Percentiles rank a stretch among this genome's conserved stretches.
Evolutionary conservation across 2,113 vertebrate genomes (phyloP).

Genomic region (Spizaetus ornatus): DNA sequence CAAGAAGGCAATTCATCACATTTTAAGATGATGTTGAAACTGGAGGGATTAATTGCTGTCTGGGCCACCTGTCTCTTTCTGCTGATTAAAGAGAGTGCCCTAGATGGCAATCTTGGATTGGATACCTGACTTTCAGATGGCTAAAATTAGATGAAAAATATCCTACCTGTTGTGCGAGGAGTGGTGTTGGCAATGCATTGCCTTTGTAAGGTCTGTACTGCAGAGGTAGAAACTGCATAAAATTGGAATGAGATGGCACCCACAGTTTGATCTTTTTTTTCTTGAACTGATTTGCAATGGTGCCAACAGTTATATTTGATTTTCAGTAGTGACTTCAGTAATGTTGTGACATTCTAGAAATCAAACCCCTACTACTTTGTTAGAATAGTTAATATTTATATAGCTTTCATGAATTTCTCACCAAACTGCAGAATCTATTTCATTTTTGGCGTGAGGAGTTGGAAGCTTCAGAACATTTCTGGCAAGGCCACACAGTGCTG

Average conservation of each 20-base stretch:
- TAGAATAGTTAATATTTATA: background rate
- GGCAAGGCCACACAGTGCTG: background rate
- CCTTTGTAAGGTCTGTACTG: background rate
- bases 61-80: background rate
- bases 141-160: conserved; percentile 1
- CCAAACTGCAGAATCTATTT: background rate
- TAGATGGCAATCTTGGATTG: background rate
- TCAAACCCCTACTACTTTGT: background rate
- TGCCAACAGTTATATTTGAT: background rate
- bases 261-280: background rate
- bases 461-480: background rate
- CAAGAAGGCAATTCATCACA: background rate
- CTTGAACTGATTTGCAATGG: background rate
- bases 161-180: background rate
- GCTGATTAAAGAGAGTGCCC: background rate
- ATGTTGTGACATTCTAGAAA: background rate
- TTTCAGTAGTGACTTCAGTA: background rate
- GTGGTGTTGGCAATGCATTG: background rate
- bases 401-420: background rate
- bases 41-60: conserved; percentile 33
- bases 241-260: background rate
- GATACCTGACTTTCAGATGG: background rate
- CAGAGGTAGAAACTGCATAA: background rate
- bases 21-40: background rate
- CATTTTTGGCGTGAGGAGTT: background rate